Evolutionary conservation across 2,888 invertebrate genomes (phyloP), one percentile per base, ranked within the genome.

Genomic region (Caenorhabditis imperialis): DNA sequence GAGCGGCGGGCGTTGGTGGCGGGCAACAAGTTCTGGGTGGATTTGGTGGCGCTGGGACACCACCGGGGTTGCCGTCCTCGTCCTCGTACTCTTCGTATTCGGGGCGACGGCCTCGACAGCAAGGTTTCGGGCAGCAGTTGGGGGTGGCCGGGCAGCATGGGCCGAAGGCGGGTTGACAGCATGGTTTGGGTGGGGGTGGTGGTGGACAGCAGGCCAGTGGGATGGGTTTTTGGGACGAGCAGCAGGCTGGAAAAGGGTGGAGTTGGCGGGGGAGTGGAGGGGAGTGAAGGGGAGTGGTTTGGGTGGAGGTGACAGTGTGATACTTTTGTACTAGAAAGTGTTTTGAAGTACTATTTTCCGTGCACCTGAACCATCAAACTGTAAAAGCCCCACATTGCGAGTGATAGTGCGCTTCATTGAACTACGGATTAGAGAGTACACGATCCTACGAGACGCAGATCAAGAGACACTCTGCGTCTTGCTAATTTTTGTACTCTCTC

Each of bases 131-230:
- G 63, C 85, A 85, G 27, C 85, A 85, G 50, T 84, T 80, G 6
- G 82, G 84, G 2, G 83, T 81, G 12, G 82, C 81, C 30, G 85
- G 85, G 44, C 85, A 85, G 55, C 85, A 85, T 3, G 85, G 85
- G 3, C 85, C 85, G 70, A 77, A 85, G 6, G 81, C 79, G 1
- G 84, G 81, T 48, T 81, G 81, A 42, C 85, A 85, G 45, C 85
- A 85, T 8, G 84, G 85, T 50, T 85, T 85, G 35, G 85, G 85
- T 20, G 85, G 81, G 0, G 85, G 85, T 0, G 85, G 85, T 25
- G 85, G 85, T 8, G 84, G 84, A 40, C 85, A 85, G 50, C 85
- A 85, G n/a, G 85, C 85, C 7, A 85, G 76, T 1, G 85, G 85
- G 18, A 85, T 63, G 2, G 85, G 84, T 22, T 63, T 57, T 54